Percentiles rank a stretch among this genome's conserved stretches.
Evolutionary conservation across 1,140 invertebrate genomes (phyloP).

Genomic region (Heliothis virescens): DNA sequence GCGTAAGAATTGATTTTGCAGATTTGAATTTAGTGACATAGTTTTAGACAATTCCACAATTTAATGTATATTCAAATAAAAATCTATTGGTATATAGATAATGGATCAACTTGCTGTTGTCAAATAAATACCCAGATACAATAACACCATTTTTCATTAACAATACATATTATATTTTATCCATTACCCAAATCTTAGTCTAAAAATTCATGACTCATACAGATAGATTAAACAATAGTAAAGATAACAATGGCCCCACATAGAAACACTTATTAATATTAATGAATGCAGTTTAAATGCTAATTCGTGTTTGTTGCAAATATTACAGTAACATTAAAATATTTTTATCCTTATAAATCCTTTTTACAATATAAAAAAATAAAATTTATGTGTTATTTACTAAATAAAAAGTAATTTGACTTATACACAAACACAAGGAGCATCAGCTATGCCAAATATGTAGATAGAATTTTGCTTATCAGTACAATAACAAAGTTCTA

Average conservation of each 20-base stretch:
- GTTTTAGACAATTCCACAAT: conserved; percentile 20
- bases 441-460: background rate
- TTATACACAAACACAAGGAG: background rate
- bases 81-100: conserved; percentile 27
- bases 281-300: no score
- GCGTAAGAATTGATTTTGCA: conserved; percentile 57
- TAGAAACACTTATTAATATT: background rate
- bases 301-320: no score
- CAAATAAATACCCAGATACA: conserved; percentile 62
- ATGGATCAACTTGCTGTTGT: conserved; percentile 61
- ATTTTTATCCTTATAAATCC: background rate
- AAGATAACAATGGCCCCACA: background rate
- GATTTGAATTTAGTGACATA: conserved; percentile 49
- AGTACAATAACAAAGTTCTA: background rate
- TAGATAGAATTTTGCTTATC: background rate
- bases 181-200: background rate
- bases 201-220: conserved; percentile 3
- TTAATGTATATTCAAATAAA: conserved; percentile 21
- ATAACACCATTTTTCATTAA: conserved; percentile 53
- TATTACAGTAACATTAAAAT: no score
- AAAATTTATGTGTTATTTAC: background rate
- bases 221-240: conserved; percentile 15
- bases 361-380: background rate
- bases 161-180: conserved; percentile 11
- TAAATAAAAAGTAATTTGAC: background rate